phyloP scores from a whole-genome alignment of 1,140 invertebrate species.

The Wasmannia auropunctata region DNA sequence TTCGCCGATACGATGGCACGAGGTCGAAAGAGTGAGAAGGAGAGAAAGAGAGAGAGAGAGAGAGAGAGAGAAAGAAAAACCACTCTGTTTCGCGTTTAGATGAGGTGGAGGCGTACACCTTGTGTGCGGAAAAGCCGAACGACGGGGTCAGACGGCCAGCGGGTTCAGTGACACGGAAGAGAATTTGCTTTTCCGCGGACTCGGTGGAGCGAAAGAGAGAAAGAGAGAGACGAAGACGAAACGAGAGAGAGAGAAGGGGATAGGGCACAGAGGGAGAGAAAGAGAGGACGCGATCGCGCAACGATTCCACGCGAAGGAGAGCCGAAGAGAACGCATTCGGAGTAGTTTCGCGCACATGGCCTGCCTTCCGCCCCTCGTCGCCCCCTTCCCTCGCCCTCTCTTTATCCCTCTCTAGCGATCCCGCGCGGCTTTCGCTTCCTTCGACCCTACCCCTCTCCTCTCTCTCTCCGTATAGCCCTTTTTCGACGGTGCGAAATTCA shows the following conservation, averaged over 20 bases:
- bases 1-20: neutral
- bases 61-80: neutral
- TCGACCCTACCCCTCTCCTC: slow-evolving; percentile 55
- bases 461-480: slow-evolving; percentile 49
- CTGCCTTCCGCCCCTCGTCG: slow-evolving; percentile 18
- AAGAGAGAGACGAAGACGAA: neutral
- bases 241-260: neutral
- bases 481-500: slow-evolving; percentile 73
- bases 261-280: neutral
- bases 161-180: slow-evolving; percentile 82
- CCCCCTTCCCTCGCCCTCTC: neutral
- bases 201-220: neutral
- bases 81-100: slow-evolving; percentile 72
- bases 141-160: slow-evolving; percentile 82
- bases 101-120: slow-evolving; percentile 78
- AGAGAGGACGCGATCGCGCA: slow-evolving; percentile 48
- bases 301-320: slow-evolving; percentile 68
- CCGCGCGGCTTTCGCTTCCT: slow-evolving; percentile 22
- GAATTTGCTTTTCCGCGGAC: slow-evolving; percentile 80
- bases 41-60: neutral
- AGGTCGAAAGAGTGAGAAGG: neutral
- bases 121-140: slow-evolving; percentile 82
- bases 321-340: slow-evolving; percentile 47
- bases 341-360: slow-evolving; percentile 64
- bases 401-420: neutral